Base-by-base conservation (phyloP, 2,888 invertebrate species). In the Sminthurinus aureus region DNA sequence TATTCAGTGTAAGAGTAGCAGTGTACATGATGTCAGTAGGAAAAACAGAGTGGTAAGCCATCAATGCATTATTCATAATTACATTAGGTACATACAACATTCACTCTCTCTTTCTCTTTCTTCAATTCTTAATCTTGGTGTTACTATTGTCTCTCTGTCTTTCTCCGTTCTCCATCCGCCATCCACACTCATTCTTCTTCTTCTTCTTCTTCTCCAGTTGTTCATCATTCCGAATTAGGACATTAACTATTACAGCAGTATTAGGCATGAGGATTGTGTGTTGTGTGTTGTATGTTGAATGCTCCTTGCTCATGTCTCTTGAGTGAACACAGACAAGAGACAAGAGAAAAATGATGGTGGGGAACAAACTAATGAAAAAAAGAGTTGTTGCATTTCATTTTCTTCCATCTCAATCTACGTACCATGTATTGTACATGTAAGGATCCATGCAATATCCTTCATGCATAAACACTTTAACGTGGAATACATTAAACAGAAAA, bases 21-120 rank as follows among this genome's bases (percentile, higher is more conserved):
- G 1, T 38, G 38, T 6, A 38, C 38, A 38, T 38, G 38, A 38
- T 38, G 38, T 38, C 1, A 38, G 38, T 38, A 38, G 38, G 24
- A 13, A 18, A 51, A n/a, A 22, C 24, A 24, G 71, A 24, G 8
- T 8, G 71, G 24, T 71, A 71, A 71, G 71, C 71, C 71, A 71
- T 71, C 71, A 26, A 71, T 71, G 71, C 71, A 71, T 71, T 71
- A 71, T 71, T 71, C 71, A 71, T 71, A 71, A 71, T 71, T 71
- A 71, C 71, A 71, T 71, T 71, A 71, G 13, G 24, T 13, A 71
- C 24, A 3, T 71, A 38, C 38, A 24, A 71, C 71, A 71, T 71
- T 24, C 71, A 4, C 38, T 38, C 38, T 38, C 38, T 38, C 38
- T 38, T 6, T 38, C 38, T 38, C 38, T 38, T 26, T 71, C 24